Base-by-base conservation (phyloP, 2,797 vertebrate genomes). In the Sternarchorhynchus goeldii region DNA sequence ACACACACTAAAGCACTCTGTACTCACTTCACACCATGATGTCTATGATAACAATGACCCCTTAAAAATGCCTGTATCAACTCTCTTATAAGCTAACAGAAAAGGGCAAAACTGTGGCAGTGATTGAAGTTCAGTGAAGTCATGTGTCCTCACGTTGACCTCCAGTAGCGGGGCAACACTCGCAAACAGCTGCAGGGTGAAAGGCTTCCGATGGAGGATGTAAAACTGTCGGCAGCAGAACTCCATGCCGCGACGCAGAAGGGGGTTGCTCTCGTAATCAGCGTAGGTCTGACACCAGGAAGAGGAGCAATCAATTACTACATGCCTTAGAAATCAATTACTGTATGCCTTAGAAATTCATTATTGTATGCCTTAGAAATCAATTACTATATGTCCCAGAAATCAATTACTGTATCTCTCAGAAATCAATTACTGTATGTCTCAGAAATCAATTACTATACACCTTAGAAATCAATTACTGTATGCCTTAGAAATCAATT, bases 211-310 rank as follows among this genome's bases (percentile, higher is more conserved):
- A 82, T 99, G 98, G 64, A 99, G 95, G 80, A 99, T 85, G 34
- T 99, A 99, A 91, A 99, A 99, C 91, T 99, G 98, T 4, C 96
- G 92, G 85, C 97, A 99, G 1, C 96, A 96, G 80, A 99, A 99
- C 88, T 99, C 97, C 0, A 98, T 96, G 4, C 96, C 96, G 85
- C 95, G 95, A 41, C 97, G 95, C 77, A 99, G 87, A 79, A 97
- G 88, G 0, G 98, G 97, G 84, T 99, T 96, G 88, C 97, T 98
- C 85, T 99, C 96, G 1, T 99, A 99, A 90, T 99, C 97, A 0
- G 97, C 94, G 0, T 99, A 99, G 0, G 97, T 96, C 98, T 99
- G 76, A 16, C 0, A 32, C 55, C 50, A 66, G 32, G 1, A 71
- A 8, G 17, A 77, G 55, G 14, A 55, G 60, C 5, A 57, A 32